Base-by-base conservation (phyloP, 2,888 invertebrate species). In the Ischnus inquisitorius region DNA sequence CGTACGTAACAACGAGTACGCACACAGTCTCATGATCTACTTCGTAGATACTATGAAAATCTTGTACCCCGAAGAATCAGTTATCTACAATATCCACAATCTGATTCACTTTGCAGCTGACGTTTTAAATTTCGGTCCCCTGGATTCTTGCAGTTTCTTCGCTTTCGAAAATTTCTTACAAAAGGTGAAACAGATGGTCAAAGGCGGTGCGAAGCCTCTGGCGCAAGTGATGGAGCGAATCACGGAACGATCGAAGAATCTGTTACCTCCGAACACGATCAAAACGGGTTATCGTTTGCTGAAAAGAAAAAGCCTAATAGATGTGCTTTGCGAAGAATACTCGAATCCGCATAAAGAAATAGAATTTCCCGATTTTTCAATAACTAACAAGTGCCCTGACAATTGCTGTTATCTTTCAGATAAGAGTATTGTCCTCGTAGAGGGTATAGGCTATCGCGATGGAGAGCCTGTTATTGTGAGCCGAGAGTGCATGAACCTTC, bases 51-150 rank as follows among this genome's bases (percentile, higher is more conserved):
- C 88, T 48, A 85, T 87, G 82, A 85, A 84, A 67, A 39, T 71
- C 16, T 62, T 90, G 22, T 90, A 90, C 87, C 88, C 88, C 6
- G 60, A 82, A 57, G 78, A 87, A 48, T 71, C 78, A 22, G 62
- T 87, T 28, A 86, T 88, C n/a, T 88, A 88, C 65, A 90, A 90
- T 85, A 81, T 90, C 22, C 89, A 90, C 84, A 82, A 86, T 34
- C 68, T 89, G 14, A 57, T 81, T 25, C 83, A 79, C 43, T 16
- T 83, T 54, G 10, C 71, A n/a, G 60, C 51, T n/a, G 79, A 83
- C 64, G 71, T 77, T 57, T 65, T 78, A 39, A 67, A 12, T 19
- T 46, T 65, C 41, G 82, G 82, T 1, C 68, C 65, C 4, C 54
- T 83, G 8, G 83, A 83, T 57, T 6, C 39, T 14, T 83, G 76